phyloP scores from a whole-genome alignment of 2,888 invertebrate species.

The Tricholauxania praeusta region DNA sequence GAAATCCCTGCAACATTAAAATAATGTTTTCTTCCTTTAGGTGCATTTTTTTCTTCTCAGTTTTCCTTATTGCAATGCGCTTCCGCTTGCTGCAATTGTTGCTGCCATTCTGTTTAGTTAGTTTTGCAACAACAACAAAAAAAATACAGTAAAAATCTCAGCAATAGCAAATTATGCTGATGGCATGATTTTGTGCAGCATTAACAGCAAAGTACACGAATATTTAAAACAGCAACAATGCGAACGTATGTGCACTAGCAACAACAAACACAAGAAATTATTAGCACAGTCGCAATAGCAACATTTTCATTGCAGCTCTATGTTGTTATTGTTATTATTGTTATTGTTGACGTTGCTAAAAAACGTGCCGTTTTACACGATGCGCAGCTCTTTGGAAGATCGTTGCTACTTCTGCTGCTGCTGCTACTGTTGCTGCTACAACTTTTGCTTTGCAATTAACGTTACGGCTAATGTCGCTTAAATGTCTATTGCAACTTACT shows the following conservation, averaged over 20 bases:
- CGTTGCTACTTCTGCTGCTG: conserved; percentile 41
- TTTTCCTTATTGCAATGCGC: neutral
- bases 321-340: conserved; percentile 3
- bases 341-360: neutral
- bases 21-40: conserved; percentile 1
- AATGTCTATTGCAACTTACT: no score
- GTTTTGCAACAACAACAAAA: no score
- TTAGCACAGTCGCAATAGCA: neutral
- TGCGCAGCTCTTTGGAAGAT: conserved; percentile 12
- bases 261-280: neutral
- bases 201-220: conserved; percentile 6
- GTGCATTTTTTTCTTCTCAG: neutral
- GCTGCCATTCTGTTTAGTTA: neutral
- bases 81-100: neutral
- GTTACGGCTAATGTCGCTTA: no score
- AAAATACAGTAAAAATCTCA: neutral
- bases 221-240: conserved; percentile 22
- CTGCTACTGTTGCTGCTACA: conserved; percentile 30
- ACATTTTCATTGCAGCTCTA: no score
- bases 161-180: conserved; percentile 19
- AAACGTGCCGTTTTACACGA: conserved; percentile 30
- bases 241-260: neutral
- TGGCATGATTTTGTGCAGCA: neutral
- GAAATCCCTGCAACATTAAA: conserved; percentile 20
- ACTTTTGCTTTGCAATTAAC: neutral